phyloP scores from a whole-genome alignment of 2,888 invertebrate genomes.

The Lasioglossum pauxillum region DNA sequence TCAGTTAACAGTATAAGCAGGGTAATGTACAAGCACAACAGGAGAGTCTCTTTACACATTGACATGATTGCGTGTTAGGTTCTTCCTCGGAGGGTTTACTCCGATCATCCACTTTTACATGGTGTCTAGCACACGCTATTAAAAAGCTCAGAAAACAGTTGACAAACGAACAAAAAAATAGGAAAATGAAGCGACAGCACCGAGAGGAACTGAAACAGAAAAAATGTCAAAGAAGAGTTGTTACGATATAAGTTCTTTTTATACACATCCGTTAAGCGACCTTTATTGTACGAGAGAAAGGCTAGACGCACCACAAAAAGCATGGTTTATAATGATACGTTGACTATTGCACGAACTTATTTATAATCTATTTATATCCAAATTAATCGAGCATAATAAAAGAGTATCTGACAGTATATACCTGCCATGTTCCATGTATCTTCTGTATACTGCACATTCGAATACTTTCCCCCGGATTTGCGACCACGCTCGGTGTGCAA shows the following conservation, averaged over 20 bases:
- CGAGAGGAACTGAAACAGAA: conserved; percentile 1
- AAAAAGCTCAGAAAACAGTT: not conserved
- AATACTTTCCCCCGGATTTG: not conserved
- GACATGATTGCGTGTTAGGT: conserved; percentile 9
- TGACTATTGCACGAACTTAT: conserved; percentile 63
- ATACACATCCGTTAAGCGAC: conserved; percentile 33
- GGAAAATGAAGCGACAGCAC: not conserved
- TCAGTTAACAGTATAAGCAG: conserved; percentile 45
- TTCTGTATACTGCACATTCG: not conserved
- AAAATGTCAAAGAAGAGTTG: conserved; percentile 20
- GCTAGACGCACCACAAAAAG: conserved; percentile 51
- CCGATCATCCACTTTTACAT: not conserved
- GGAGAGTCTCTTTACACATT: conserved; percentile 11
- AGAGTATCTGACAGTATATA: conserved; percentile 58
- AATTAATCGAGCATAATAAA: conserved; percentile 64
- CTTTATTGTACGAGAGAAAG: conserved; percentile 29
- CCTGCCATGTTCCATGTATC: not conserved
- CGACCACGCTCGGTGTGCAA: not conserved
- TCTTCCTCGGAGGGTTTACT: not conserved
- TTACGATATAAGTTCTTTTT: conserved; percentile 40
- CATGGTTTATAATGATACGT: conserved; percentile 60
- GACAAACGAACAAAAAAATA: not conserved
- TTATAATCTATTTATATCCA: conserved; percentile 66
- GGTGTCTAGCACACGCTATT: not conserved
- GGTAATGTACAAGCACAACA: conserved; percentile 48